phyloP scores from a whole-genome alignment of 2,888 invertebrate species.

The Balanococcus diminutus region DNA sequence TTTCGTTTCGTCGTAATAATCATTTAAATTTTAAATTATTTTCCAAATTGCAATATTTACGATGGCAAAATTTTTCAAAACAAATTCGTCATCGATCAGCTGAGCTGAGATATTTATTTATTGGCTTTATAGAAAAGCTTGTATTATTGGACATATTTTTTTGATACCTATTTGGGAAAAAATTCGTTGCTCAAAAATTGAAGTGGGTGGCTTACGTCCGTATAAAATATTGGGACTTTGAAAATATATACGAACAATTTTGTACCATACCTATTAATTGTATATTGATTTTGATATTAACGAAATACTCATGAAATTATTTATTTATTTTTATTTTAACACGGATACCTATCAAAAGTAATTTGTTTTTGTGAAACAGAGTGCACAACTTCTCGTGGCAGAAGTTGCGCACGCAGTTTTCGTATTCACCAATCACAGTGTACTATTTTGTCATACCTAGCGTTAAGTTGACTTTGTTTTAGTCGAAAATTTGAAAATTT shows the following conservation, averaged over 20 bases:
- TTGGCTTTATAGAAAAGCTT: neutral
- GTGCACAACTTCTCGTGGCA: neutral
- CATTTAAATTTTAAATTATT: neutral
- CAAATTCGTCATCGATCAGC: neutral
- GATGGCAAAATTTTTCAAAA: neutral
- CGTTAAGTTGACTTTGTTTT: neutral
- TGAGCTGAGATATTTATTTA: neutral
- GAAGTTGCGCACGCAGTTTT: neutral
- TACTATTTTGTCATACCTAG: constrained; percentile 29
- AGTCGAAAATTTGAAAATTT: neutral
- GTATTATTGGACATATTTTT: neutral
- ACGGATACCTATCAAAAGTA: constrained; percentile 10
- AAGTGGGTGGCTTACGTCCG: neutral
- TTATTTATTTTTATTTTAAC: constrained; percentile 12
- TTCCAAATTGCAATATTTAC: neutral
- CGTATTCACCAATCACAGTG: neutral
- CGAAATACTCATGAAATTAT: constrained; percentile 24
- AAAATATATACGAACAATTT: constrained; percentile 21
- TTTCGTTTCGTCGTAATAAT: neutral
- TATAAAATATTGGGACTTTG: neutral
- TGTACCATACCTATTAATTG: constrained; percentile 16
- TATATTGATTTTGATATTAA: neutral
- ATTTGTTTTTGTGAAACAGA: neutral
- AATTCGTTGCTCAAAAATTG: neutral
- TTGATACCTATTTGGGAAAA: neutral